Percentiles rank a stretch among this genome's conserved stretches.
Evolutionary conservation across 2,888 invertebrate genomes (phyloP).

Genomic region (Cotesia congregata): DNA sequence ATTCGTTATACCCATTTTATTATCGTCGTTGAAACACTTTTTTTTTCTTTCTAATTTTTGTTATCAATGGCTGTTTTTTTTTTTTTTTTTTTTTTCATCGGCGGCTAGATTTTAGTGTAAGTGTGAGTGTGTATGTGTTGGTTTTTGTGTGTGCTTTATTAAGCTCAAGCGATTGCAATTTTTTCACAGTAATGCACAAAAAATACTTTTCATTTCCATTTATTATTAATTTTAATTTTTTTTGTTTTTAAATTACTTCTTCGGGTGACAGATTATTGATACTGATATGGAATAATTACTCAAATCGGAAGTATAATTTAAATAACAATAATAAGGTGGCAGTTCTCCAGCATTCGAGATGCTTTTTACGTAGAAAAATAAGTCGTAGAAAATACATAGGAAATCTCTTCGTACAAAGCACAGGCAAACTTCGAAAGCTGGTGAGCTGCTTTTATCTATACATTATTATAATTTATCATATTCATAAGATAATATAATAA

Average conservation of each 20-base stretch:
- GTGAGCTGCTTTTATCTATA: conserved; percentile 30
- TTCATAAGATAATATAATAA: not conserved
- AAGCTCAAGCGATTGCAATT: conserved; percentile 52
- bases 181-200: conserved; percentile 43
- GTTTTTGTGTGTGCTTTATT: conserved; percentile 39
- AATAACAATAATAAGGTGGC: conserved; percentile 1
- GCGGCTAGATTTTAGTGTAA: conserved; percentile 41
- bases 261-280: conserved; percentile 17
- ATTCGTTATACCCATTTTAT: conserved; percentile 26
- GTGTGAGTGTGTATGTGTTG: not conserved
- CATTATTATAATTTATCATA: not conserved
- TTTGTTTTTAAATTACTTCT: not conserved
- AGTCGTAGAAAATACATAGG: conserved; percentile 53
- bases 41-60: not conserved
- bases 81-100: conserved; percentile 40
- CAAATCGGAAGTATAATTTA: not conserved
- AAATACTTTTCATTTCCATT: conserved; percentile 18
- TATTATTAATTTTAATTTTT: conserved; percentile 6
- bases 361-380: conserved; percentile 52
- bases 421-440: conserved; percentile 42
- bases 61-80: conserved; percentile 18
- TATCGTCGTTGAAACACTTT: conserved; percentile 34
- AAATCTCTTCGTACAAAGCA: conserved; percentile 52
- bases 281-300: conserved; percentile 7
- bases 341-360: conserved; percentile 44